phyloP scores from a whole-genome alignment of 2,797 vertebrate species.

The Mycteria americana region DNA sequence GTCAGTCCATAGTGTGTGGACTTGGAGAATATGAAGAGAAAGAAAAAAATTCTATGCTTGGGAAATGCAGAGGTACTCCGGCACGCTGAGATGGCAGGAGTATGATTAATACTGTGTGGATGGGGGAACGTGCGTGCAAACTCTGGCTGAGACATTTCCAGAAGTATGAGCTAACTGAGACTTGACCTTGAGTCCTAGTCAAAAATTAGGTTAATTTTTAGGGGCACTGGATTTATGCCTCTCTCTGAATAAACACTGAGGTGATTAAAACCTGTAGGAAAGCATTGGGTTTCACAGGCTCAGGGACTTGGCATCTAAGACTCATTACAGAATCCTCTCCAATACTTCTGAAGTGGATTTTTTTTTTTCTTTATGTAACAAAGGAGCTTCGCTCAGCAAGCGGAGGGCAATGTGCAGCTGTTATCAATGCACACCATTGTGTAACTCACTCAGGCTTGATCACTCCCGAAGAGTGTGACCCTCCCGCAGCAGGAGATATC shows the following conservation, averaged over 20 bases:
- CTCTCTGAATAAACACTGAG: neutral
- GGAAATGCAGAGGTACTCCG: neutral
- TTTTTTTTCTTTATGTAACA: neutral
- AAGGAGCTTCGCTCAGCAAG: neutral
- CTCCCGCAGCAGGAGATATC: neutral
- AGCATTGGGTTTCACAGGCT: neutral
- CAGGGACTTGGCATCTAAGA: fast-evolving
- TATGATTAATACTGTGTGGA: neutral
- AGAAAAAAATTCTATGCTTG: neutral
- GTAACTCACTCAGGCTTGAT: neutral
- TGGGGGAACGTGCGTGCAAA: neutral
- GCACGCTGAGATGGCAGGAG: neutral
- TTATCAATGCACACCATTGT: neutral
- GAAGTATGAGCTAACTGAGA: neutral
- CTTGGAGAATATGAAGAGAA: neutral
- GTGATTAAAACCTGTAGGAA: neutral
- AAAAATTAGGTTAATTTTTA: neutral
- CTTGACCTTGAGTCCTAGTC: neutral
- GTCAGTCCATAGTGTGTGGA: neutral
- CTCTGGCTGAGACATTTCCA: neutral
- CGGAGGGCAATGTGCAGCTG: fast-evolving
- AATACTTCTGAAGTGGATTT: neutral
- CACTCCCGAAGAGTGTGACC: neutral
- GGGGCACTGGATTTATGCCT: neutral
- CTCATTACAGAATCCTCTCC: neutral